Evolutionary conservation across 2,113 vertebrate genomes (phyloP), one percentile per base, ranked within the genome.

Genomic region (Mastomys natalensis): DNA sequence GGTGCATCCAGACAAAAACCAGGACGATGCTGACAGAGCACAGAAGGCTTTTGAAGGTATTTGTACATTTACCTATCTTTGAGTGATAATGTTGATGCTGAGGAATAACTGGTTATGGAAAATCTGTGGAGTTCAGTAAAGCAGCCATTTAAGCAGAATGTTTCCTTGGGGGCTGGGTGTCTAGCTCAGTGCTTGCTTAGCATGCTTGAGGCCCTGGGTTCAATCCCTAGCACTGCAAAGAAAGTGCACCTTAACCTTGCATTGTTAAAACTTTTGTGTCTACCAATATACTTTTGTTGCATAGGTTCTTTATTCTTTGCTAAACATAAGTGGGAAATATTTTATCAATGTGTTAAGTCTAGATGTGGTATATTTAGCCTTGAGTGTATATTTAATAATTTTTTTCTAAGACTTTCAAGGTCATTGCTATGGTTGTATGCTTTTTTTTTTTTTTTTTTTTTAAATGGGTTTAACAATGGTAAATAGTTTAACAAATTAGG

Each of bases 1-100:
- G 98, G 99, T 99, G 89, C 99, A 99, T 98, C 99, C 99, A 91
- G 99, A 99, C 98, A 99, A 99, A 98, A 99, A 99, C 93, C 99
- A 99, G 96, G 99, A 99, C 95, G 99, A 99, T 97, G 97, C 98
- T 95, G 99, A 99, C 0, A 98, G 99, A 99, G 99, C 99, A n/a
- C 99, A 99, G 98, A 99, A 99, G 98, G 99, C 99, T 0, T 99
- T 99, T 98, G 99, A 99, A 99, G 99, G 99, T 99, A 98, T 97
- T 97, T 97, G 96, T 98, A 87, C 68, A 91, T 95, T 96, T 80
- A 97, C 73, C 96, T 97, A 77, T 89, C 90, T 91, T 80, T 95
- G 66, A 74, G 12, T 95, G 68, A 78, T 72, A 13, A 9, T 22
- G 53, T 87, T 60, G 78, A 0, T 94, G 66, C 55, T 92, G 64